A percentile compares a stretch with the other conserved stretches of the same genome.
Conservation (phyloP, 2,797 vertebrate species). For the Onychomys torridus region DNA sequence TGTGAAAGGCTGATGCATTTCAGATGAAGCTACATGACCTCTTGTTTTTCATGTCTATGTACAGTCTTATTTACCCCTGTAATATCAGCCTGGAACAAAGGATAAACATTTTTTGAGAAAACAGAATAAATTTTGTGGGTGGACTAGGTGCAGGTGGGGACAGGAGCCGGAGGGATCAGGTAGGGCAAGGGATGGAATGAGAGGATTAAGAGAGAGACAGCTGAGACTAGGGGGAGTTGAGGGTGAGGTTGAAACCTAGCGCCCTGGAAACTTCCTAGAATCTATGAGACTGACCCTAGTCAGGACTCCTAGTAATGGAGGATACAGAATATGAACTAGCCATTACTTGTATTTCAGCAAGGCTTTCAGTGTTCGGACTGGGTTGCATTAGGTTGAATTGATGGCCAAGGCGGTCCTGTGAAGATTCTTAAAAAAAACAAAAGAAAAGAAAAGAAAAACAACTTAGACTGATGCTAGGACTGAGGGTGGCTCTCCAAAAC, state of each 20-base stretch:
- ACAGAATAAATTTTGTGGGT: neutral
- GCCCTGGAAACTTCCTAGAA: neutral
- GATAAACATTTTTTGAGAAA: neutral
- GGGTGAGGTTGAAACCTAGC: neutral
- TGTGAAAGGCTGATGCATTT: neutral
- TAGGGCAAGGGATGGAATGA: neutral
- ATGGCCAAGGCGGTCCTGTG: rapidly evolving
- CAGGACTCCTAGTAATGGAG: neutral
- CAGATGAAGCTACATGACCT: neutral
- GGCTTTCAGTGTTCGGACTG: neutral
- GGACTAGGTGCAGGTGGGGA: rapidly evolving
- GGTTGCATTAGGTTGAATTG: neutral
- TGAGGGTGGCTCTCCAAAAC: neutral
- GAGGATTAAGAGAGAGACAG: neutral
- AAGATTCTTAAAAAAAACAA: neutral
- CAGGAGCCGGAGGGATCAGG: no score
- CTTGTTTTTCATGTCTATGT: conserved; percentile 40
- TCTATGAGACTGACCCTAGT: neutral
- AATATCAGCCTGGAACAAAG: conserved; percentile 40
- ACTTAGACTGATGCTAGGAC: no score
- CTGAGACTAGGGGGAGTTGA: rapidly evolving
- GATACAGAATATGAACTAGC: neutral
- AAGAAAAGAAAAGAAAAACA: neutral
- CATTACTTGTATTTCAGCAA: neutral
- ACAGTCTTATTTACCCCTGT: neutral